Conservation (phyloP, 2,113 vertebrate species). For the Halcyon senegalensis region DNA sequence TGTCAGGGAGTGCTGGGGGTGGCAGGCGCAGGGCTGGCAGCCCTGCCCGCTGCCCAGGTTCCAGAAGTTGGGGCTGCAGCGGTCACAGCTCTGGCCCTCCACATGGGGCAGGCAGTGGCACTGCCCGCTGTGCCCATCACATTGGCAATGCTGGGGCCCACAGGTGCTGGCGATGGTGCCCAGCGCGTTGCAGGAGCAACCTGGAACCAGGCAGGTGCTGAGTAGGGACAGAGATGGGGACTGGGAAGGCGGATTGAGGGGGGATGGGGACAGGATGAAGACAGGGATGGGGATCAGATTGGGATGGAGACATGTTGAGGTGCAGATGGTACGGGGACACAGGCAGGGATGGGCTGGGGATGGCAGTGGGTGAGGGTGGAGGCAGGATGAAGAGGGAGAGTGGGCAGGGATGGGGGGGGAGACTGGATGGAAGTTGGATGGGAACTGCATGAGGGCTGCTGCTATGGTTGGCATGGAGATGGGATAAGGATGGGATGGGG, state of each 20-base stretch:
- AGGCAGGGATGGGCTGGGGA: background rate
- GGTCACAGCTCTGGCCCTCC: constrained; percentile 89
- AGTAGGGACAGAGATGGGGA: background rate
- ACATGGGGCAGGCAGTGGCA: constrained; percentile 90
- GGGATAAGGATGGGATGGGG: background rate
- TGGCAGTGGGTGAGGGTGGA: background rate
- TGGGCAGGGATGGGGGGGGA: background rate
- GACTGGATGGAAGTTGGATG: background rate
- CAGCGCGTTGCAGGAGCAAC: constrained; percentile 90
- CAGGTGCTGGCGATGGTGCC: constrained; percentile 88
- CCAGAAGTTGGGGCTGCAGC: constrained; percentile 91
- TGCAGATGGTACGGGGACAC: background rate
- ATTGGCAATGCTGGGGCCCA: constrained; percentile 83
- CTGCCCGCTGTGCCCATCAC: constrained; percentile 86
- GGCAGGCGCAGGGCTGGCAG: constrained; percentile 88
- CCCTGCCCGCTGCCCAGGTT: constrained; percentile 87
- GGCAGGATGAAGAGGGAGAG: background rate
- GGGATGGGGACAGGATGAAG: background rate
- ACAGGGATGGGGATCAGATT: background rate
- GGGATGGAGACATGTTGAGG: background rate
- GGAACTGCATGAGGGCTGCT: background rate
- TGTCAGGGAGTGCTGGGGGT: constrained; percentile 83
- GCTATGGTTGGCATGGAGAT: background rate
- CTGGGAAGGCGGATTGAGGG: too few species aligned
- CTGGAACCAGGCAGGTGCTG: constrained; percentile 52